A percentile compares a stretch with the other conserved stretches of the same genome.
phyloP scores from a whole-genome alignment of 2,113 vertebrate genomes.

The Scomber scombrus region DNA sequence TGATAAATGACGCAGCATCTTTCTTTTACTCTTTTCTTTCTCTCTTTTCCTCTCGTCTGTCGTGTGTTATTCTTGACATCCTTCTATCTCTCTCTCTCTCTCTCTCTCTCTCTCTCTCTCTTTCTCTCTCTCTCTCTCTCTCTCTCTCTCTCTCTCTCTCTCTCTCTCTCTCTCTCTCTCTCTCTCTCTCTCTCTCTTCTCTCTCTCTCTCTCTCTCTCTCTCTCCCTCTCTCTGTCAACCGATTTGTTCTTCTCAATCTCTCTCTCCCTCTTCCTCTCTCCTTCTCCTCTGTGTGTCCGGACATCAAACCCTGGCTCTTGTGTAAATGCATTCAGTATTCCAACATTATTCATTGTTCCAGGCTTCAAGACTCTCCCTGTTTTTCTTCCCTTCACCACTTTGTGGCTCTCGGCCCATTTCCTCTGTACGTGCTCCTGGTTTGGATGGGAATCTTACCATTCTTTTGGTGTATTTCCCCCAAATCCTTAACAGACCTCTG shows the following conservation, averaged over 20 bases:
- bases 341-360: constrained; percentile 77
- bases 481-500: constrained; percentile 32
- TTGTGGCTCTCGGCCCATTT: constrained; percentile 72
- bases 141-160: constrained; percentile 16
- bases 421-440: constrained; percentile 74
- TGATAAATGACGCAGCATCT: constrained; percentile 1
- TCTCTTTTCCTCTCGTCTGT: background rate
- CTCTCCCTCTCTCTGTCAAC: background rate
- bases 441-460: constrained; percentile 51
- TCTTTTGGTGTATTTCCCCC: constrained; percentile 46
- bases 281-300: constrained; percentile 47
- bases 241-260: constrained; percentile 4
- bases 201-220: background rate
- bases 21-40: constrained; percentile 7
- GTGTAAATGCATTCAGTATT: constrained; percentile 62
- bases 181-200: constrained; percentile 1
- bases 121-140: constrained; percentile 16
- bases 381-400: constrained; percentile 68
- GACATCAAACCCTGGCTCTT: constrained; percentile 56
- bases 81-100: background rate
- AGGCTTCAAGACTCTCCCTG: constrained; percentile 57
- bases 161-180: background rate
- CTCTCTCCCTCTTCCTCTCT: constrained; percentile 13
- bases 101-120: background rate
- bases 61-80: constrained; percentile 13